Percentiles rank a stretch among this genome's conserved stretches.
Evolutionary conservation across 2,797 vertebrate species (phyloP).

Genomic region (Lagodon rhomboides): DNA sequence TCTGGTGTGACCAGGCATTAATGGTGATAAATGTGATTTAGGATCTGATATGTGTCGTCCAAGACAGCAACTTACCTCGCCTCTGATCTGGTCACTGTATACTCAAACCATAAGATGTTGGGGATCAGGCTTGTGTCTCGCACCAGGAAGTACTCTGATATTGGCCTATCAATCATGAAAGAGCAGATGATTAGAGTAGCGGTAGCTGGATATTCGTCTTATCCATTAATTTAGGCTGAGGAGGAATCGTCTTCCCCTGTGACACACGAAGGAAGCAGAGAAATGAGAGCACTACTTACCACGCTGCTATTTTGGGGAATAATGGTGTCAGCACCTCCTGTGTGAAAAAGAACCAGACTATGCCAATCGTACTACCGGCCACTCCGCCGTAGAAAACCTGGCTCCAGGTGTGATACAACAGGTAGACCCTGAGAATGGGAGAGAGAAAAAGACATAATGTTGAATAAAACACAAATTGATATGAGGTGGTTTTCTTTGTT

Average conservation of each 20-base stretch:
- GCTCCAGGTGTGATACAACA: constrained; percentile 98
- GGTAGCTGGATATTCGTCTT: background rate
- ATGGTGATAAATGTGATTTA: background rate
- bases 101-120: constrained; percentile 99
- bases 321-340: constrained; percentile 97
- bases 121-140: constrained; percentile 99
- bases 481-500: background rate
- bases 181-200: background rate
- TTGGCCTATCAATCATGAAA: constrained; percentile 86
- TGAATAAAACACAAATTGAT: background rate
- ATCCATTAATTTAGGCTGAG: constrained; percentile 33
- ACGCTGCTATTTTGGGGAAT: constrained; percentile 98
- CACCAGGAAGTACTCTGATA: constrained; percentile 99
- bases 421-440: constrained; percentile 90
- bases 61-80: constrained; percentile 88
- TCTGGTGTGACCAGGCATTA: background rate
- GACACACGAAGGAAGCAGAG: constrained; percentile 35
- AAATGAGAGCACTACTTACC: constrained; percentile 85
- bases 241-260: constrained; percentile 44
- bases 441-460: constrained; percentile 7
- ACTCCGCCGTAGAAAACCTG: constrained; percentile 95
- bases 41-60: no score
- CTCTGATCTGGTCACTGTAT: constrained; percentile 98
- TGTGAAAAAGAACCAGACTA: constrained; percentile 96
- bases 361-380: constrained; percentile 91